Evolutionary conservation across 2,888 invertebrate species (phyloP), one percentile per base, ranked within the genome.

Genomic region (Apodemia mormo): DNA sequence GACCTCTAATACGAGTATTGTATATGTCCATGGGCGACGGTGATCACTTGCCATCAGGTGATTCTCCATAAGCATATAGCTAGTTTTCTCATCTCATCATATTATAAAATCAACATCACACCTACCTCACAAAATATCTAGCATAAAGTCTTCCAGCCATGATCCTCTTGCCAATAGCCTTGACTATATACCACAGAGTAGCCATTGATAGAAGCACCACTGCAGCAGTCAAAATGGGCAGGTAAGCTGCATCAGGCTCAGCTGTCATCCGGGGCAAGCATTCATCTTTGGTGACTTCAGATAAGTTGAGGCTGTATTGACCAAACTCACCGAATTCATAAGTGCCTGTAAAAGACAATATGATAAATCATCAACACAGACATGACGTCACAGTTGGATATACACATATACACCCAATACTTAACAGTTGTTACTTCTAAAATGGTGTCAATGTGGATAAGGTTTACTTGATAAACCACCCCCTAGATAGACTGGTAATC

Each of bases 111-210:
- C 45, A 45, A 45, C 45, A 45, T 43, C 43, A 43, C 4, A 33
- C 43, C 43, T 72, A 93, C 43, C 43, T 72, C 93, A 89, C 90
- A 79, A 93, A 89, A 72, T 90, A 89, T 74, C 89, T 86, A 1
- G 90, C 87, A 74, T 92, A 91, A 1, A 90, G 58, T 29, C 92
- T 79, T 9, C 91, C 88, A 49, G 93, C 92, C 1, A 88, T 80
- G 4, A 93, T 73, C 68, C 89, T 79, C 77, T 92, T 93, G 33
- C 89, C 88, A 3, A 93, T 89, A 0, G 86, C 91, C 74, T 94
- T 94, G 49, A 92, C 78, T 68, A 93, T 79, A 74, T 94, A 94
- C 93, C 94, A 94, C 64, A 93, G 79, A 0, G 93, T 93, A 12
- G 93, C 93, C 90, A 94, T 92, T 4, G 88, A 85, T 75, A 94